Evolutionary conservation across 2,797 vertebrate genomes (phyloP).

Genomic region (Spinibarbus caldwelli): DNA sequence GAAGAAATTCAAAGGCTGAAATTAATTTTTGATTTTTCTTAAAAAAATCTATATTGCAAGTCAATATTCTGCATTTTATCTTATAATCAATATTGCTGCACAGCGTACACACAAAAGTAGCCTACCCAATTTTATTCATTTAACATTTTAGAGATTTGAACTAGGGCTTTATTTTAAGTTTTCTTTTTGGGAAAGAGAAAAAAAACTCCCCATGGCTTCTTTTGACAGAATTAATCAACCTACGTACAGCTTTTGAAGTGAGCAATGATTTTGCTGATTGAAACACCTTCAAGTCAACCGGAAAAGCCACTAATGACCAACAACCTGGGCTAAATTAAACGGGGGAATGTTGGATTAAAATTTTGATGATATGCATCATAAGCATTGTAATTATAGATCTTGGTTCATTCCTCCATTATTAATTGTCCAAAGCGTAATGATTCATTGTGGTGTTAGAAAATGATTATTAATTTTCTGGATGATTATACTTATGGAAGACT

Average conservation of each 20-base stretch:
- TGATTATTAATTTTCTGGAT: slow-evolving; percentile 98
- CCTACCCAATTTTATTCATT: not conserved
- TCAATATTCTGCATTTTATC: slow-evolving; percentile 20
- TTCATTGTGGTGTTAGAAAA: slow-evolving; percentile 91
- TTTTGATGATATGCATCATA: slow-evolving; percentile 85
- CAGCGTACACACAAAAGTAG: not conserved
- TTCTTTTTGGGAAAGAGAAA: not conserved
- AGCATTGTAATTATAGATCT: slow-evolving; percentile 90
- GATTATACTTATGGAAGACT: slow-evolving; percentile 94
- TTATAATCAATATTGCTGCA: slow-evolving; percentile 22
- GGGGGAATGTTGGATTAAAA: slow-evolving; percentile 78
- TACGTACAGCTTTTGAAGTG: slow-evolving; percentile 51
- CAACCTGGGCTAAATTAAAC: slow-evolving; percentile 63
- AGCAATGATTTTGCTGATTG: slow-evolving; percentile 60
- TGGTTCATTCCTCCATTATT: slow-evolving; percentile 88
- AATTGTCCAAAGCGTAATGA: slow-evolving; percentile 96
- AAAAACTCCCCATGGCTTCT: slow-evolving; percentile 46
- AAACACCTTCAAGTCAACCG: slow-evolving; percentile 61
- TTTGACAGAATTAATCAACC: slow-evolving; percentile 57
- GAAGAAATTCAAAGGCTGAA: slow-evolving; percentile 13
- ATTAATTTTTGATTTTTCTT: not conserved
- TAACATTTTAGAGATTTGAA: slow-evolving; percentile 12
- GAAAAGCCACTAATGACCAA: slow-evolving; percentile 63
- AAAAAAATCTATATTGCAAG: not conserved
- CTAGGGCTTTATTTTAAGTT: not conserved